Evolutionary conservation across 2,888 invertebrate species (phyloP).

Genomic region (Lycia hirtaria): DNA sequence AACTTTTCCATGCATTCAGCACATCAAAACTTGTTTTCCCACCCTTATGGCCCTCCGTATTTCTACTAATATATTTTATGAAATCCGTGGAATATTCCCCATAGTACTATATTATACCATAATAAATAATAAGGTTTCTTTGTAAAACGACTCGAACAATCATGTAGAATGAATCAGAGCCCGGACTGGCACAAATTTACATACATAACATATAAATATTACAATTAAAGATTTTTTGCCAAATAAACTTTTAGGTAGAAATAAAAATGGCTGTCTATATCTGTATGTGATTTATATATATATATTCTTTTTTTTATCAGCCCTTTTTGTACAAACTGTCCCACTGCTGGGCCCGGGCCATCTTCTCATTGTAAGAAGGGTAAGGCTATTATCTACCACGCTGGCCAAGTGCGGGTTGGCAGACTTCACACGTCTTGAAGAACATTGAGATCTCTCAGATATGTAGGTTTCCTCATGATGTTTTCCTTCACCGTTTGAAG

Average conservation of each 20-base stretch:
- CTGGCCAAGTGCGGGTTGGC: too few relatives aligned
- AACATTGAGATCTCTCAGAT: too few relatives aligned
- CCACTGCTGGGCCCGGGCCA: too few relatives aligned
- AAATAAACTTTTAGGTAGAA: slow-evolving; percentile 5
- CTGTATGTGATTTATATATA: too few relatives aligned
- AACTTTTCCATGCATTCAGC: background rate
- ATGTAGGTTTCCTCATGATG: too few relatives aligned
- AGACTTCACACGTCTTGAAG: too few relatives aligned
- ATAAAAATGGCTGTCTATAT: slow-evolving; percentile 12
- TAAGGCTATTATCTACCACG: too few relatives aligned
- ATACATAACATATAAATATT: slow-evolving; percentile 26
- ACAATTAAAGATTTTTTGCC: slow-evolving; percentile 31
- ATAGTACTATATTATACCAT: slow-evolving; percentile 23
- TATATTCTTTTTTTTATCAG: too few relatives aligned
- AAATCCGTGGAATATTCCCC: slow-evolving; percentile 10
- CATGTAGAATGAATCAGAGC: slow-evolving; percentile 28
- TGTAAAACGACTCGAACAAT: slow-evolving; percentile 29
- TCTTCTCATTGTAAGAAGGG: too few relatives aligned
- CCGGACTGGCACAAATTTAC: slow-evolving; percentile 29
- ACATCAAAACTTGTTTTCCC: background rate
- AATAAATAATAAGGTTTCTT: slow-evolving; percentile 25
- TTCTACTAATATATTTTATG: slow-evolving; percentile 15
- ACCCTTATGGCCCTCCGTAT: background rate
- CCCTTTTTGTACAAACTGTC: too few relatives aligned
- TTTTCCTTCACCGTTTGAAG: too few relatives aligned